Evolutionary conservation across 2,888 invertebrate genomes (phyloP), one percentile per base, ranked within the genome.

Genomic region (Taphrorychus bicolor): DNA sequence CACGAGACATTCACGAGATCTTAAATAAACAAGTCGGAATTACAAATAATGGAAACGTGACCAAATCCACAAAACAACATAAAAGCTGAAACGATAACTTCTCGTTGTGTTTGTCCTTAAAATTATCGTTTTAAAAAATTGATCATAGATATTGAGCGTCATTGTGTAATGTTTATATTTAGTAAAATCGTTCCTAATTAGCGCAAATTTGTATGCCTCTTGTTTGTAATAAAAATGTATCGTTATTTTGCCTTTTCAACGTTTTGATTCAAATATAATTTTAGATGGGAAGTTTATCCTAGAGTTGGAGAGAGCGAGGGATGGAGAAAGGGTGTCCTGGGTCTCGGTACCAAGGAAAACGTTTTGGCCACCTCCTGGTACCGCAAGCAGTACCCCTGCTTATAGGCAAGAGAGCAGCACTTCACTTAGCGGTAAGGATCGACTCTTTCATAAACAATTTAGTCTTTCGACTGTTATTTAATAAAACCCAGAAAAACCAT

Each of bases 261-360:
- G n/a, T n/a, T n/a, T n/a, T n/a, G n/a, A n/a, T n/a, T n/a, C n/a
- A n/a, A n/a, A n/a, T n/a, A n/a, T n/a, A n/a, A n/a, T 83, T 83
- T 53, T 82, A 93, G 94, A 95, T 91, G 95, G 94, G 71, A 94
- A 94, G 83, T 93, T 94, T 82, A 94, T 94, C 77, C 83, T 95
- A 85, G 95, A 95, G 84, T 80, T 95, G 84, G 89, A 89, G 67
- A 87, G 91, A 76, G 87, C 89, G 42, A 87, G 89, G 74, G 92
- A 90, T 77, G 93, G 93, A 69, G 93, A 93, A 81, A 88, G 92
- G 76, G 88, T 90, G 59, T 92, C 93, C 59, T 95, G 95, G 95
- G 92, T 94, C 78, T 93, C 94, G 71, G 94, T 94, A 76, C 92
- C 93, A 71, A 90, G 93, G 78, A 94, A 94, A 84, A 91, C 92